Conservation (phyloP, 2,888 invertebrate genomes). For the Camponotus fellah region DNA sequence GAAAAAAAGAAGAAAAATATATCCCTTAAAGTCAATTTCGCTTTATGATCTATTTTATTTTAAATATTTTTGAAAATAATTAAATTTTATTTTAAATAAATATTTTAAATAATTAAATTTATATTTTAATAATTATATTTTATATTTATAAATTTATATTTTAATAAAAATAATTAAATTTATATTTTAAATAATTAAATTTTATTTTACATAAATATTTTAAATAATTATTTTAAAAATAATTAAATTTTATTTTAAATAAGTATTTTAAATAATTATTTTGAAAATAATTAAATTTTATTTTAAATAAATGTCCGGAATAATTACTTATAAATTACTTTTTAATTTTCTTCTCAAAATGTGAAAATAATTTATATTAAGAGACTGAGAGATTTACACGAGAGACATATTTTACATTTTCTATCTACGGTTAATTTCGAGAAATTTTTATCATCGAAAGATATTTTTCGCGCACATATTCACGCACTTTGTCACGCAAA, state of each 20-base stretch:
- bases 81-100: background rate
- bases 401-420: background rate
- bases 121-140: too few relatives aligned
- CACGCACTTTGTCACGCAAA: slow-evolving; percentile 34
- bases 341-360: background rate
- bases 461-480: slow-evolving; percentile 29
- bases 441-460: background rate
- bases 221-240: too few relatives aligned
- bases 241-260: too few relatives aligned
- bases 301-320: background rate
- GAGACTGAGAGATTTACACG: background rate
- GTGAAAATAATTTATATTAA: background rate
- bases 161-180: too few relatives aligned
- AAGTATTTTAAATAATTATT: too few relatives aligned
- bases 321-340: background rate
- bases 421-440: slow-evolving; percentile 22
- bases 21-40: background rate
- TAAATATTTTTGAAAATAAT: too few relatives aligned
- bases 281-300: too few relatives aligned
- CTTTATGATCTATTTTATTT: background rate
- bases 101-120: too few relatives aligned
- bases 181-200: too few relatives aligned
- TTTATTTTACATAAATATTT: background rate
- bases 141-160: too few relatives aligned
- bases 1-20: background rate